Conservation (phyloP, 2,113 vertebrate species). For the Pseudopipra pipra region DNA sequence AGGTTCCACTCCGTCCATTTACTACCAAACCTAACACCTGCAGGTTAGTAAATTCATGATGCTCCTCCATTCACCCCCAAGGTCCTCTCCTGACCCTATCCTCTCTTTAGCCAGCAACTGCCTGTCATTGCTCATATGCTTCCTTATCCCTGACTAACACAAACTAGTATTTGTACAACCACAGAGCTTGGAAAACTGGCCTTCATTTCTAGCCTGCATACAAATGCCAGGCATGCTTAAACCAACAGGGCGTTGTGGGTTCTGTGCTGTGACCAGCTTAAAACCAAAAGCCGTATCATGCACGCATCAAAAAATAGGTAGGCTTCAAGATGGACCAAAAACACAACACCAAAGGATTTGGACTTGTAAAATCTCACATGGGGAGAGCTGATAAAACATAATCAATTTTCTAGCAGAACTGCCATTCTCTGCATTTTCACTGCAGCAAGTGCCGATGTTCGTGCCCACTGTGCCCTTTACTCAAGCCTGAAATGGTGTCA, state of each 20-base stretch:
- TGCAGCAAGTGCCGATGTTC: neutral
- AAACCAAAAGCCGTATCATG: neutral
- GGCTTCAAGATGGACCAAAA: neutral
- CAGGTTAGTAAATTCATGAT: neutral
- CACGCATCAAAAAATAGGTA: neutral
- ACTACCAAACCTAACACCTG: neutral
- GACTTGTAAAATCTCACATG: neutral
- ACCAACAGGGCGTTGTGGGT: neutral
- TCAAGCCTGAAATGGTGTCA: neutral
- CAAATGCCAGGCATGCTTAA: neutral
- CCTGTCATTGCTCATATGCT: neutral
- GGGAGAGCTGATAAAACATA: neutral
- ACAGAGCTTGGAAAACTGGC: neutral
- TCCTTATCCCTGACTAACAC: neutral
- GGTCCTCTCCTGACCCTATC: neutral
- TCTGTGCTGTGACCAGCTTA: neutral
- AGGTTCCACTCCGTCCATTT: neutral
- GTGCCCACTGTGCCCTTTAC: neutral
- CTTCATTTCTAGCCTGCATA: neutral
- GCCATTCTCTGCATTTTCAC: neutral
- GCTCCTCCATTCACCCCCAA: neutral
- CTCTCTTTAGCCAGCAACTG: neutral
- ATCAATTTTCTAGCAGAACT: neutral
- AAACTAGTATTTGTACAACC: neutral
- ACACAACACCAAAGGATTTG: neutral